Evolutionary conservation across 2,113 vertebrate genomes (phyloP).

Genomic region (Mesoclemmys tuberculata): DNA sequence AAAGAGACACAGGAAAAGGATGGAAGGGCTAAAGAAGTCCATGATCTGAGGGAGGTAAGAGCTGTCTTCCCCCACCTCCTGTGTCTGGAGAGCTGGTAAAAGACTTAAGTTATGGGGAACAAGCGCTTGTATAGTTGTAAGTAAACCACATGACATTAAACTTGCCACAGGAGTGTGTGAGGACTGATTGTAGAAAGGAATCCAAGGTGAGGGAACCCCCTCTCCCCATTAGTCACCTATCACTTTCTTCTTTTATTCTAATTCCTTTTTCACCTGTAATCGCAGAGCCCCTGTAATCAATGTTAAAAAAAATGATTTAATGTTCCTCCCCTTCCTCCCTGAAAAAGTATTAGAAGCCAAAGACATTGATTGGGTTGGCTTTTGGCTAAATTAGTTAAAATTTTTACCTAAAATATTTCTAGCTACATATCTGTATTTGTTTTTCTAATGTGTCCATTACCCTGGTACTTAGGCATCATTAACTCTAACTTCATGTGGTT

Average conservation of each 20-base stretch:
- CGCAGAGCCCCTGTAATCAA: not conserved
- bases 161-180: too few species aligned
- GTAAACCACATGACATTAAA: too few species aligned
- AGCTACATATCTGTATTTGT: slow-evolving; percentile 21
- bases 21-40: too few species aligned
- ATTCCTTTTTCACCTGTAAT: not conserved
- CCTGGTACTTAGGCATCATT: slow-evolving; percentile 13
- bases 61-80: too few species aligned
- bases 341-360: not conserved
- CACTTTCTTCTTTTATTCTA: not conserved
- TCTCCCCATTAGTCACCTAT: too few species aligned
- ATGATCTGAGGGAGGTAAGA: too few species aligned
- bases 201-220: too few species aligned
- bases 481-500: slow-evolving; percentile 54
- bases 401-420: slow-evolving; percentile 43
- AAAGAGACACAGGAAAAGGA: too few species aligned
- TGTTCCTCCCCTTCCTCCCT: not conserved
- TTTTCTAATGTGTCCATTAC: slow-evolving; percentile 49
- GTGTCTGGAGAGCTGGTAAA: too few species aligned
- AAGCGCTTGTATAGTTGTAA: too few species aligned
- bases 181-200: too few species aligned
- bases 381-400: slow-evolving; percentile 11
- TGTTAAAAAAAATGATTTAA: not conserved
- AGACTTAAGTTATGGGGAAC: too few species aligned
- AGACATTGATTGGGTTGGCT: not conserved